Conservation (phyloP, 2,888 invertebrate species). For the Onchidella celtica region DNA sequence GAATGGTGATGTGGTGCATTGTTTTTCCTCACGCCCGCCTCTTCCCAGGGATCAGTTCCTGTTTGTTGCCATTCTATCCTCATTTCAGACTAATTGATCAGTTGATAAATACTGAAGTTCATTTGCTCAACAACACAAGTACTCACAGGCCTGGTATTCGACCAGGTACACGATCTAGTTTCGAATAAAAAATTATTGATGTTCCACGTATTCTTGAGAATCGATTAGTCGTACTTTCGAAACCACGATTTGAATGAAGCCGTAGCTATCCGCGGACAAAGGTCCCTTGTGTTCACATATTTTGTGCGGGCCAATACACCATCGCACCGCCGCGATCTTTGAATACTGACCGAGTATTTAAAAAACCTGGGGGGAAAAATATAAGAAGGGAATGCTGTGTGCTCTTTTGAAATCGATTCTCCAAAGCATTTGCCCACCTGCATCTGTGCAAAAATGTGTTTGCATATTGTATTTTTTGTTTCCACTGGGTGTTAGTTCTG, state of each 20-base stretch:
- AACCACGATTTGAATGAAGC: not conserved
- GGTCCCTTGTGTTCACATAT: not conserved
- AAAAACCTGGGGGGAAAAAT: not conserved
- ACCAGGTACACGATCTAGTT: not conserved
- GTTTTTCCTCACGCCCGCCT: not conserved
- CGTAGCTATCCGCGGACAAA: not conserved
- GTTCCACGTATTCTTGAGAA: not conserved
- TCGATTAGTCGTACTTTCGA: not conserved
- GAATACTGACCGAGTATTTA: too few relatives aligned
- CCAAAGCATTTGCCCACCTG: not conserved
- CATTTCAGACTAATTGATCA: slow-evolving; percentile 21
- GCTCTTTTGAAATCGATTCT: not conserved
- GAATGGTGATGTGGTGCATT: not conserved
- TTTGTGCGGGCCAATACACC: not conserved
- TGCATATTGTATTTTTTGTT: not conserved
- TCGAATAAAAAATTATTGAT: not conserved
- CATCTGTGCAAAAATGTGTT: not conserved
- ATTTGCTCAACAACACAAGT: slow-evolving; percentile 9
- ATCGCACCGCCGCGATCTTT: too few relatives aligned
- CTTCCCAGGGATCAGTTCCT: not conserved
- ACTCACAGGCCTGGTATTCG: too few relatives aligned
- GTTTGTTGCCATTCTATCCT: not conserved
- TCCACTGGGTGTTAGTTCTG: too few relatives aligned
- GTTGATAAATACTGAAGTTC: not conserved
- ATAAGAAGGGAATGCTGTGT: not conserved